Conservation (phyloP, 2,888 invertebrate genomes). For the Sinohyriopsis cumingii region DNA sequence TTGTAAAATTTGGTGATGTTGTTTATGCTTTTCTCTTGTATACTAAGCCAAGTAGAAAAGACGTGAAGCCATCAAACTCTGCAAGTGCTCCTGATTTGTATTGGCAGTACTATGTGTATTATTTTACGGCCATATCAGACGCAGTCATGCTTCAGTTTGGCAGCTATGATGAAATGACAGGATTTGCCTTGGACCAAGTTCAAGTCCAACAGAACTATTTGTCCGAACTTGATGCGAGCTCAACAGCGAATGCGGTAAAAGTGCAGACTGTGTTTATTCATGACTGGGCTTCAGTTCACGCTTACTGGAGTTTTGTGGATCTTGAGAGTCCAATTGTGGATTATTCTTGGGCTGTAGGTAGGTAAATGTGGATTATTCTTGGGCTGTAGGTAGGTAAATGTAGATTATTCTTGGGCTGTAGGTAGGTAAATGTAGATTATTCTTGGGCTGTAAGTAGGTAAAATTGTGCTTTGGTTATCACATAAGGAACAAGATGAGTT, state of each 20-base stretch:
- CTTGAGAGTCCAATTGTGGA: slow-evolving; percentile 22
- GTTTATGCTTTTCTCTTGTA: slow-evolving; percentile 18
- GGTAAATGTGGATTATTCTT: background rate
- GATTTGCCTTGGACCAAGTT: slow-evolving; percentile 25
- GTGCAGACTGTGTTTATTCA: slow-evolving; percentile 21
- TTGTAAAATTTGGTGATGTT: slow-evolving; percentile 10
- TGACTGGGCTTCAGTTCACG: slow-evolving; percentile 30
- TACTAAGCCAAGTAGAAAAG: slow-evolving; percentile 11
- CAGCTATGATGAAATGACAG: slow-evolving; percentile 2
- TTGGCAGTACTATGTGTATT: slow-evolving; percentile 30
- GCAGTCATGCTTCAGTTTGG: slow-evolving; percentile 9
- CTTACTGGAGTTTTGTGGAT: slow-evolving; percentile 23
- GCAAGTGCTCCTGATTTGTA: background rate
- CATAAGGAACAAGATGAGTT: too few species aligned
- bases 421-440: too few species aligned
- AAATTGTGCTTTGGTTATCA: too few species aligned
- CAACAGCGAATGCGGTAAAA: slow-evolving; percentile 9
- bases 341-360: slow-evolving; percentile 34
- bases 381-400: too few species aligned
- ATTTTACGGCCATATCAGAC: slow-evolving; percentile 3
- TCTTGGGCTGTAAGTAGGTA: slow-evolving; percentile 10
- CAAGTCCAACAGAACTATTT: slow-evolving; percentile 6
- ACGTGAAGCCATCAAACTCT: background rate
- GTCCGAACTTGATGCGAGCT: background rate
- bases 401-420: too few species aligned